Evolutionary conservation across 1,140 invertebrate species (phyloP).

Genomic region (Platyura marginata): DNA sequence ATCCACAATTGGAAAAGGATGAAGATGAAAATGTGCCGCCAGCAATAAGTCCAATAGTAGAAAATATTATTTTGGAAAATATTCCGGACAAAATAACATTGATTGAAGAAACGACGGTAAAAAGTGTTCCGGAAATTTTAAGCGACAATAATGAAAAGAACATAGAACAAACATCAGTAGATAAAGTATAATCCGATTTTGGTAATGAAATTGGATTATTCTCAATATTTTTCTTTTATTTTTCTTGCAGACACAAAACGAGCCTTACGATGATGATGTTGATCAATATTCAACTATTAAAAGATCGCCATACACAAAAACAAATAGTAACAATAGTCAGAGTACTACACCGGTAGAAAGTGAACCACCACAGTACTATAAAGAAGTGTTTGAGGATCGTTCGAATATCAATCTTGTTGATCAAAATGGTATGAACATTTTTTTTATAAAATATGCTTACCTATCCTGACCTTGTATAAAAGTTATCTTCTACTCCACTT

Average conservation of each 20-base stretch:
- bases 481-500: too few relatives aligned
- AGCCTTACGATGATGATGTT: constrained; percentile 26
- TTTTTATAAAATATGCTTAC: too few relatives aligned
- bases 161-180: not conserved
- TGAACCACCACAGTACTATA: not conserved
- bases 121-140: not conserved
- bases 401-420: too few relatives aligned
- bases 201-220: too few relatives aligned
- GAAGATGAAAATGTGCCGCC: not conserved
- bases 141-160: not conserved
- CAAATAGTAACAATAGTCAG: constrained; percentile 12
- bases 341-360: not conserved
- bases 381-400: not conserved
- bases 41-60: not conserved
- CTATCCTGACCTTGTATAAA: too few relatives aligned
- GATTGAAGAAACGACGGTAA: not conserved
- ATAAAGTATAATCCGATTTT: too few relatives aligned
- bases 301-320: constrained; percentile 40
- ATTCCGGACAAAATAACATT: not conserved
- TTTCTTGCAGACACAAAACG: not conserved
- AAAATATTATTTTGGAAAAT: not conserved
- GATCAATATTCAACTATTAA: constrained; percentile 47
- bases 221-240: too few relatives aligned
- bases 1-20: not conserved
- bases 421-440: constrained; percentile 9